A percentile compares a stretch with the other conserved stretches of the same genome.
Conservation (phyloP, 2,797 vertebrate species). For the Sphenopsis melanotis region DNA sequence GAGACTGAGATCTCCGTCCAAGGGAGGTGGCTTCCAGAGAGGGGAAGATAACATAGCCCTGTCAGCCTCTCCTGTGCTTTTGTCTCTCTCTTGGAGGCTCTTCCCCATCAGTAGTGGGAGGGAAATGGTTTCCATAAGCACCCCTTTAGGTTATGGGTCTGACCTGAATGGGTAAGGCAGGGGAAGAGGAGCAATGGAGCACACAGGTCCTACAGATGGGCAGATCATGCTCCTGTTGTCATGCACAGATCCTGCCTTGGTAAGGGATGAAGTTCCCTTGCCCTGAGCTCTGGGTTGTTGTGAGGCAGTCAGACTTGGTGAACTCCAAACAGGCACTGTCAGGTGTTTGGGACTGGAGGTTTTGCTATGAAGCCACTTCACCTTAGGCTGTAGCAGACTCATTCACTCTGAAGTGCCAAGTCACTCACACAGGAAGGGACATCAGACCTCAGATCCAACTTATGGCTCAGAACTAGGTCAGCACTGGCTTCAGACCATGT, state of each 20-base stretch:
- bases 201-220: not conserved
- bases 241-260: not conserved
- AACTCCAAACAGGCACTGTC: not conserved
- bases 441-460: not conserved
- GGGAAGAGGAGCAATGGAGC: not conserved
- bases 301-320: accelerated
- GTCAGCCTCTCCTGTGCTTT: not conserved
- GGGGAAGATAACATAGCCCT: not conserved
- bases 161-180: not conserved
- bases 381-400: not conserved
- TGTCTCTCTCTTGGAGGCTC: not conserved
- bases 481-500: not conserved
- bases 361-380: not conserved
- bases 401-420: not conserved
- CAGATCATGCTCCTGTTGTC: not conserved
- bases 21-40: not conserved
- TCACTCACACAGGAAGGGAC: not conserved
- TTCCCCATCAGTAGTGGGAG: not conserved
- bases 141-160: not conserved
- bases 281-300: not conserved
- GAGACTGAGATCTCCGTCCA: not conserved
- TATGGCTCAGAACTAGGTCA: not conserved
- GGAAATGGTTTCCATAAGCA: not conserved
- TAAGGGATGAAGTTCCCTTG: not conserved
- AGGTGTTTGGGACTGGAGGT: not conserved